Conservation (phyloP, 2,113 vertebrate species). For the Willisornis vidua region DNA sequence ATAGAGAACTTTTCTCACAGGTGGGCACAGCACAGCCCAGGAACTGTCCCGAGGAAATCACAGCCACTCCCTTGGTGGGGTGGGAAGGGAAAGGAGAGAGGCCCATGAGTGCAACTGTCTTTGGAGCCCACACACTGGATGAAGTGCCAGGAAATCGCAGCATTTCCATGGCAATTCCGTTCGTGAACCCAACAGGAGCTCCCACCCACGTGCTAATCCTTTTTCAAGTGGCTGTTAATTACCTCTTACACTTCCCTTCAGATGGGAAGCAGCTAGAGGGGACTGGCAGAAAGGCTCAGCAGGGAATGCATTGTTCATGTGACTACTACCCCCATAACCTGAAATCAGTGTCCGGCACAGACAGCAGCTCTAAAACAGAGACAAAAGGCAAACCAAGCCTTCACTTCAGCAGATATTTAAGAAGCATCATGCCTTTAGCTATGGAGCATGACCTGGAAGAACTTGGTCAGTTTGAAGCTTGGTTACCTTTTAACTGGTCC, state of each 20-base stretch:
- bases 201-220: slow-evolving; percentile 64
- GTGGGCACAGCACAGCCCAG: background rate
- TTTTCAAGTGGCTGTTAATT: slow-evolving; percentile 62
- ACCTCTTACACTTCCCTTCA: slow-evolving; percentile 58
- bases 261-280: slow-evolving; percentile 29
- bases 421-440: background rate
- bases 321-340: background rate
- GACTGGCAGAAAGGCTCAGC: slow-evolving; percentile 39
- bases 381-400: background rate
- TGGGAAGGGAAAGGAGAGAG: background rate
- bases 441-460: background rate
- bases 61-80: background rate
- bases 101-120: slow-evolving; percentile 43
- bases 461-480: background rate
- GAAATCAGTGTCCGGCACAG: slow-evolving; percentile 10
- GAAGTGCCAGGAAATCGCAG: slow-evolving; percentile 59
- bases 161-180: slow-evolving; percentile 70
- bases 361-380: background rate
- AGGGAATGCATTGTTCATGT: slow-evolving; percentile 24
- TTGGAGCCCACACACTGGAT: slow-evolving; percentile 55
- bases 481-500: background rate
- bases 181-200: slow-evolving; percentile 54
- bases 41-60: background rate
- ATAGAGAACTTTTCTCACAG: too few relatives aligned
- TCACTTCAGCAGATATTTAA: background rate